Evolutionary conservation across 2,797 vertebrate species (phyloP).

Genomic region (Orientallactaga sibirica): DNA sequence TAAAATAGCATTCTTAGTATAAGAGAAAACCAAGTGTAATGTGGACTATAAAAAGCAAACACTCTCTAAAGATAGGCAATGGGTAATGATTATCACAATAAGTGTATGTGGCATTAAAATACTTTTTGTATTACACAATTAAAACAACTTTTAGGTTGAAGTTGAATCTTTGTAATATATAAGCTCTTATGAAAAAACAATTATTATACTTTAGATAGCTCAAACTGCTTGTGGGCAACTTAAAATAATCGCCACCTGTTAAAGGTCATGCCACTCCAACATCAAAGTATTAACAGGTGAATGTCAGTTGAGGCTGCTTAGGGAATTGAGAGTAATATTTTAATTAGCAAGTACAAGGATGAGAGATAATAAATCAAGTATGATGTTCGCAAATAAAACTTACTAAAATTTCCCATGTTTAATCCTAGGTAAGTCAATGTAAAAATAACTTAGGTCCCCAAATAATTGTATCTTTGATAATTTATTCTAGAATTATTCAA

Average conservation of each 20-base stretch:
- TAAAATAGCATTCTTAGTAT: constrained; percentile 31
- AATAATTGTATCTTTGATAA: constrained; percentile 28
- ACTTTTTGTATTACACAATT: constrained; percentile 2
- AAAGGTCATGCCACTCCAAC: constrained; percentile 33
- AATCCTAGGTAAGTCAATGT: not conserved
- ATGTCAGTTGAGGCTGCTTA: not conserved
- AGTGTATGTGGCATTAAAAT: constrained; percentile 43
- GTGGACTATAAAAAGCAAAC: constrained; percentile 8
- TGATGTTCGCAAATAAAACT: not conserved
- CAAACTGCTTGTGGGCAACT: constrained; percentile 43
- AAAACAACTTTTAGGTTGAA: constrained; percentile 34
- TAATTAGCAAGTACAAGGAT: not conserved
- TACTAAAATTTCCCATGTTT: constrained; percentile 45
- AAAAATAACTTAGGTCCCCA: constrained; percentile 17
- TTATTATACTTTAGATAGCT: constrained; percentile 3
- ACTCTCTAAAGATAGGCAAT: not conserved
- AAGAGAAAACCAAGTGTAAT: not conserved
- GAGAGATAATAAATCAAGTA: constrained; percentile 36
- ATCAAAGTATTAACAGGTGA: not conserved
- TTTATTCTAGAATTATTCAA: constrained; percentile 50
- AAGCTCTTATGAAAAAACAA: constrained; percentile 2
- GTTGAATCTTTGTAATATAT: not conserved
- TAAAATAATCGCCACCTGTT: constrained; percentile 46
- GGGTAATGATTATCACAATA: constrained; percentile 6
- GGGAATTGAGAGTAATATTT: not conserved